Conservation (phyloP, 2,797 vertebrate species). For the Coracias cyanogaster region DNA sequence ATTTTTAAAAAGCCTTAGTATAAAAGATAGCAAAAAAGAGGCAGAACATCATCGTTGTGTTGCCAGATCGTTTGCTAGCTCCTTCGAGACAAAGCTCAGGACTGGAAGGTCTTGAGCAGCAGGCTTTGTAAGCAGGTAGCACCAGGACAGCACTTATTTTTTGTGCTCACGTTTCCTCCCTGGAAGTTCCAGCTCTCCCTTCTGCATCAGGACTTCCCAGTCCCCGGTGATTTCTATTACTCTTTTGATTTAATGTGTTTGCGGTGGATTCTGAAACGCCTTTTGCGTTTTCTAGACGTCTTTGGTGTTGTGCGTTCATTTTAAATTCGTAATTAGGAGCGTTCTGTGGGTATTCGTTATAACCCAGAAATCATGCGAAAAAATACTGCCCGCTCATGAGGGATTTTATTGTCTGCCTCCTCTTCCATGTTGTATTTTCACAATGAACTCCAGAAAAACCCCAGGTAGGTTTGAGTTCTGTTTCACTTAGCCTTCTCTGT, state of each 20-base stretch:
- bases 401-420: background rate
- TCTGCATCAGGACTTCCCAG: too few species aligned
- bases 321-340: background rate
- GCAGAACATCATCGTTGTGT: background rate
- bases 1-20: background rate
- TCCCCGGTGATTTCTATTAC: background rate
- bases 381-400: background rate
- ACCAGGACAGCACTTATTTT: too few species aligned
- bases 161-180: too few species aligned
- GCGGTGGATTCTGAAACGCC: background rate
- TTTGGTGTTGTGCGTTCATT: background rate
- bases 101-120: too few species aligned
- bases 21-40: background rate
- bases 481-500: background rate
- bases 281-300: background rate
- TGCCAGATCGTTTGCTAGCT: background rate
- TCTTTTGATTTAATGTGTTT: background rate
- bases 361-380: background rate
- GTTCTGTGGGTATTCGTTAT: background rate
- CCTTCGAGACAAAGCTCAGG: too few species aligned
- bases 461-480: background rate
- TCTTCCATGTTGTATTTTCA: background rate
- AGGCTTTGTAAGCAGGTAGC: too few species aligned
- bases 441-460: background rate
- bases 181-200: too few species aligned